These are phyloP conservation scores for Anaspis maculata DNA, from an alignment of 2,888 invertebrate species.

Conservation along the genomic window DNA sequence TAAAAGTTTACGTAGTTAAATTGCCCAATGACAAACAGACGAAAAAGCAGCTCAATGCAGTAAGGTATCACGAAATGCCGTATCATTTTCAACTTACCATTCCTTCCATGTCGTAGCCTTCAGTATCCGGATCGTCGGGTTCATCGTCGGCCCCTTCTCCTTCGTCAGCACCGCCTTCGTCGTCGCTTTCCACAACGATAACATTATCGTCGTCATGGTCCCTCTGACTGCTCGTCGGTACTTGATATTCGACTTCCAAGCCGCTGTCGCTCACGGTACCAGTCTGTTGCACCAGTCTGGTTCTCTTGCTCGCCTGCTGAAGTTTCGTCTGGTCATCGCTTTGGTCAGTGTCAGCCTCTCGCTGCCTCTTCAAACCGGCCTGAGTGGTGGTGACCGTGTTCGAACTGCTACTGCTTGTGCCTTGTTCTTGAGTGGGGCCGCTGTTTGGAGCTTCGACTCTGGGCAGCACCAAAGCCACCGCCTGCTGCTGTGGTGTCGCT, in stretches of 20 bases:
- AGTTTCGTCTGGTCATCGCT: conserved; percentile 41
- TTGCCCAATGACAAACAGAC: too few relatives aligned
- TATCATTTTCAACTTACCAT: too few relatives aligned
- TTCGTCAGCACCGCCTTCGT: conserved; percentile 56
- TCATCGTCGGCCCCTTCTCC: conserved; percentile 47
- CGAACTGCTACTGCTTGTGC: conserved; percentile 46
- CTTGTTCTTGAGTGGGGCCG: conserved; percentile 38
- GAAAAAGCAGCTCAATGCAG: too few relatives aligned
- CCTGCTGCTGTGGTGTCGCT: conserved; percentile 48
- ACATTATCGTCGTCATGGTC: conserved; percentile 71
- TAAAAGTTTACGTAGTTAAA: too few relatives aligned
- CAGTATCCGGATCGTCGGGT: conserved; percentile 48
- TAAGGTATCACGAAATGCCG: too few relatives aligned
- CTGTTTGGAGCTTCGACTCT: conserved; percentile 57
- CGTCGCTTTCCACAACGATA: conserved; percentile 66
- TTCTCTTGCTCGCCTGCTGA: conserved; percentile 46
- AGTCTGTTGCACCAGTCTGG: conserved; percentile 41
- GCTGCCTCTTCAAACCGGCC: conserved; percentile 52
- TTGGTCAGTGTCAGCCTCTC: conserved; percentile 49
- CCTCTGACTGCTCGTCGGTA: conserved; percentile 78
- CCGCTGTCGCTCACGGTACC: conserved; percentile 41
- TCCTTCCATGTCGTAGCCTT: conserved; percentile 49
- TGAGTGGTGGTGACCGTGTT: conserved; percentile 63
- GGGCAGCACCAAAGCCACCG: conserved; percentile 63
- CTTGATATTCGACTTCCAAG: conserved; percentile 69